Conservation (phyloP, 2,888 invertebrate species). For the Cataglyphis cursor region DNA sequence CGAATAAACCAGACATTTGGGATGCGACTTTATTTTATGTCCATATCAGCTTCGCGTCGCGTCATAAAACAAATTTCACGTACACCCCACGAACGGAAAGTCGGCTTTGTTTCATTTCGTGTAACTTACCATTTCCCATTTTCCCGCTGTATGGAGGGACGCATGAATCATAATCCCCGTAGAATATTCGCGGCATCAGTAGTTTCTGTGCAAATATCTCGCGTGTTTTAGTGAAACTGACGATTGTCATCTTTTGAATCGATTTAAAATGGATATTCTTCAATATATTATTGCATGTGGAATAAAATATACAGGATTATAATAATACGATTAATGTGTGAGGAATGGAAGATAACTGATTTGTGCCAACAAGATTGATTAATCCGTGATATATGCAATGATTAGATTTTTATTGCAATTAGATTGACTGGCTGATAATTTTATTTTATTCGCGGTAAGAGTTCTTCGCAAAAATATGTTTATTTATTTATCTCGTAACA, state of each 20-base stretch:
- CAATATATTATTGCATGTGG: background rate
- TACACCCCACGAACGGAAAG: slow-evolving; percentile 13
- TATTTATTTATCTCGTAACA: background rate
- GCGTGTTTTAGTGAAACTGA: background rate
- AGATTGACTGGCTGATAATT: background rate
- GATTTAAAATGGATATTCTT: background rate
- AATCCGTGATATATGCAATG: background rate
- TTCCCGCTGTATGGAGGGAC: background rate
- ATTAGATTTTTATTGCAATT: background rate
- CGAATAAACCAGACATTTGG: background rate
- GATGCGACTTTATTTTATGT: slow-evolving; percentile 23
- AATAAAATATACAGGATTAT: background rate
- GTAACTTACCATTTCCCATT: background rate
- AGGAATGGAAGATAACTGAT: background rate
- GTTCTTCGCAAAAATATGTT: background rate
- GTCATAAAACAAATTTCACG: slow-evolving; percentile 50
- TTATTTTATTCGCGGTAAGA: background rate
- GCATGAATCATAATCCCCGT: slow-evolving; percentile 23
- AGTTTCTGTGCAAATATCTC: background rate
- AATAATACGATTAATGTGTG: background rate
- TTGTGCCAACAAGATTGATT: background rate
- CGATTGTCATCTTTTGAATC: background rate
- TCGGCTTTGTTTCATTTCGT: slow-evolving; percentile 10
- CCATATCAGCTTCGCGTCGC: background rate
- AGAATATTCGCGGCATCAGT: slow-evolving; percentile 17